Conservation (phyloP, 2,888 invertebrate genomes). For the Cheilosia urbana region DNA sequence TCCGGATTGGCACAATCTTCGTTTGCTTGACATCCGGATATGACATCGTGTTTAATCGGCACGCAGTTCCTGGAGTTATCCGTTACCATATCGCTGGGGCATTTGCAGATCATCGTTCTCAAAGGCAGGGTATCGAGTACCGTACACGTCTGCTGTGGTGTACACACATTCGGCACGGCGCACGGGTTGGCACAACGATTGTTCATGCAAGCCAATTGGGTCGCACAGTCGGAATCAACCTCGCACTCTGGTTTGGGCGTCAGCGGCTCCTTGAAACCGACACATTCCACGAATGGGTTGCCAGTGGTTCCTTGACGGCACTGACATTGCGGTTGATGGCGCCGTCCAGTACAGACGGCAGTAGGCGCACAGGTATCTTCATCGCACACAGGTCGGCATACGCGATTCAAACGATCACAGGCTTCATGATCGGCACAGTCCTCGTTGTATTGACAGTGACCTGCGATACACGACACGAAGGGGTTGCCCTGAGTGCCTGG, state of each 20-base stretch:
- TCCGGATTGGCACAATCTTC: slow-evolving; percentile 90
- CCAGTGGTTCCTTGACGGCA: slow-evolving; percentile 91
- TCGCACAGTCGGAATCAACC: slow-evolving; percentile 90
- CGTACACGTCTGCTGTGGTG: slow-evolving; percentile 90
- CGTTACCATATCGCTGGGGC: slow-evolving; percentile 91
- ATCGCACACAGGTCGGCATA: slow-evolving; percentile 92
- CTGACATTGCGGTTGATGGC: slow-evolving; percentile 91
- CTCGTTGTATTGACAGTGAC: slow-evolving; percentile 94
- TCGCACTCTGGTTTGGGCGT: slow-evolving; percentile 87
- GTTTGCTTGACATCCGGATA: slow-evolving; percentile 88
- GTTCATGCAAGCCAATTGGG: slow-evolving; percentile 91
- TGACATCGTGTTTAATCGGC: slow-evolving; percentile 85
- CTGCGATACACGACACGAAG: slow-evolving; percentile 91
- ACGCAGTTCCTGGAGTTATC: slow-evolving; percentile 90
- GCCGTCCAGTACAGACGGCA: slow-evolving; percentile 90
- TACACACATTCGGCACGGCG: slow-evolving; percentile 88
- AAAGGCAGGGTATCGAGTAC: slow-evolving; percentile 91
- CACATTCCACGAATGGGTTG: slow-evolving; percentile 90
- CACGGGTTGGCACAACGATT: slow-evolving; percentile 92
- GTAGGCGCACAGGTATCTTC: slow-evolving; percentile 91
- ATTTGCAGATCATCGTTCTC: slow-evolving; percentile 93
- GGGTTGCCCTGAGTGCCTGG: slow-evolving; percentile 94
- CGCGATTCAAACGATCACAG: slow-evolving; percentile 92
- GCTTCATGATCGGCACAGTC: slow-evolving; percentile 94
- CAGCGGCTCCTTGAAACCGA: slow-evolving; percentile 83